Evolutionary conservation across 2,888 invertebrate species (phyloP).

Genomic region (Ennomos quercinarius): DNA sequence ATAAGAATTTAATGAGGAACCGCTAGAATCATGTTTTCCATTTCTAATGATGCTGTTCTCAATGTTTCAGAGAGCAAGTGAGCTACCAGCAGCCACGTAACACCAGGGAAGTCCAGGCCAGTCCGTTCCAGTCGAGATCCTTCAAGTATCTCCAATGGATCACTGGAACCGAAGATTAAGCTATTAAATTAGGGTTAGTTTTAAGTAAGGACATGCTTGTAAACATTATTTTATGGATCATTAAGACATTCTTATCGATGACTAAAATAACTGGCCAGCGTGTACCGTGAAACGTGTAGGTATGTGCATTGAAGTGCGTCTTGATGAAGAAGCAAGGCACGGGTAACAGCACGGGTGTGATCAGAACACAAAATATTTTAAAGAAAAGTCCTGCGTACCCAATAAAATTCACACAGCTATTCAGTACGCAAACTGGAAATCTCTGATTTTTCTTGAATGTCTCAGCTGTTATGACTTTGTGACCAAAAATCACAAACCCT

Average conservation of each 20-base stretch:
- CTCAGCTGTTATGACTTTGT: no score
- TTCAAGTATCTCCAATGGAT: conserved; percentile 84
- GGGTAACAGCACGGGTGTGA: no score
- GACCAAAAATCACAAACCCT: no score
- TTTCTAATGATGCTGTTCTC: neutral
- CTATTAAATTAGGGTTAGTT: conserved; percentile 25
- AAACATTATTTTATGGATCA: conserved; percentile 14
- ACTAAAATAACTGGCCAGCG: no score
- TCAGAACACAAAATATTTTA: neutral
- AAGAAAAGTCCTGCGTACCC: neutral
- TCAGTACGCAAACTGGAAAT: no score
- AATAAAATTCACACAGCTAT: no score
- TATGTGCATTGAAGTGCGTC: no score
- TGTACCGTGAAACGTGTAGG: no score
- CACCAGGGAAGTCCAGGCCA: conserved; percentile 66
- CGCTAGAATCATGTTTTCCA: neutral
- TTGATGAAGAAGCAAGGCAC: no score
- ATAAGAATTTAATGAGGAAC: no score
- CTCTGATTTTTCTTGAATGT: no score
- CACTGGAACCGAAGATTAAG: conserved; percentile 81
- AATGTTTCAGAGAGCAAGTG: conserved; percentile 78
- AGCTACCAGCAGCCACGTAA: conserved; percentile 67
- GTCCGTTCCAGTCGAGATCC: conserved; percentile 81
- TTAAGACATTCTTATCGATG: no score
- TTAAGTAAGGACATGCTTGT: conserved; percentile 14